Conservation (phyloP, 1,140 invertebrate species). For the Neodiprion fabricii region DNA sequence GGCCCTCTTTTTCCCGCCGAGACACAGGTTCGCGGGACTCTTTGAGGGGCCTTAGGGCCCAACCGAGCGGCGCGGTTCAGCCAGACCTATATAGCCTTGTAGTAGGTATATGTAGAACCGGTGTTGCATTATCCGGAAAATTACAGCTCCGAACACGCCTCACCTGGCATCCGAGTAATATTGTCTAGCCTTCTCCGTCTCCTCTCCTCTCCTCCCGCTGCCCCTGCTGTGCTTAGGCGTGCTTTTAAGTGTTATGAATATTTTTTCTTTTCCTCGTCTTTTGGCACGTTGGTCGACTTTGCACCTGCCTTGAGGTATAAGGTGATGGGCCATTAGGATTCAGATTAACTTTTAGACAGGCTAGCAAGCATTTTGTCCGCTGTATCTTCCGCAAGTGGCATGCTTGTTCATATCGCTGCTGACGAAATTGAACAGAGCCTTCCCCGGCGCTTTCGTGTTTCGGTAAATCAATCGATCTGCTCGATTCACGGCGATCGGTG, state of each 20-base stretch:
- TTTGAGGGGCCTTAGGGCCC: not conserved
- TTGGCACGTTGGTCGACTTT: not conserved
- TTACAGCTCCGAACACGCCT: not conserved
- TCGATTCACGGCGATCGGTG: no score
- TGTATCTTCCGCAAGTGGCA: not conserved
- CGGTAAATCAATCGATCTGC: no score
- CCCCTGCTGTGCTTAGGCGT: not conserved
- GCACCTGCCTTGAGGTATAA: not conserved
- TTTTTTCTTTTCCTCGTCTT: no score
- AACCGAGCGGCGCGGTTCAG: not conserved
- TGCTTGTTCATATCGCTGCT: not conserved
- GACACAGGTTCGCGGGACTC: constrained; percentile 13
- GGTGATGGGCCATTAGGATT: not conserved
- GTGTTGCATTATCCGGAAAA: constrained; percentile 5
- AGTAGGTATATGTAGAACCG: not conserved
- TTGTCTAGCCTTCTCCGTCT: not conserved
- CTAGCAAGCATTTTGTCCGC: no score
- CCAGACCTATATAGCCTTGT: not conserved
- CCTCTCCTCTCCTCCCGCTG: not conserved
- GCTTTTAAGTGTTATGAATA: no score
- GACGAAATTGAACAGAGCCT: not conserved
- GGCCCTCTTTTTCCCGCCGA: constrained; percentile 10
- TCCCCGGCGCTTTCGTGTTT: not conserved
- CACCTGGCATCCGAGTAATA: not conserved
- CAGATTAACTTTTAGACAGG: not conserved